phyloP scores from a whole-genome alignment of 2,113 vertebrate species.

The Elgaria multicarinata region DNA sequence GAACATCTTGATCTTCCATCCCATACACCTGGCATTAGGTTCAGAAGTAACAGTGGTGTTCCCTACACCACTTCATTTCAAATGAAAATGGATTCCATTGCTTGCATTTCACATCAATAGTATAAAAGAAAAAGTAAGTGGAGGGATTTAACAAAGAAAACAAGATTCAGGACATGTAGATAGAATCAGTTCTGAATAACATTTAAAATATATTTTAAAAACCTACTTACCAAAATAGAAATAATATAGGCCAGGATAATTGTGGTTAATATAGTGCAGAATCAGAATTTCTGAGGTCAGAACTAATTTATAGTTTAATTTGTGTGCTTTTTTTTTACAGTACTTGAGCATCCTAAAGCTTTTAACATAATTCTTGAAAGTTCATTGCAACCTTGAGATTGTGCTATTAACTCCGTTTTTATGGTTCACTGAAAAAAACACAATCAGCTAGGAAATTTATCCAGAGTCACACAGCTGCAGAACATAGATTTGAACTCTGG shows the following conservation, averaged over 20 bases:
- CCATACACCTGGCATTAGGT: background rate
- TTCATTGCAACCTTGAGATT: background rate
- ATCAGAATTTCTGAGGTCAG: background rate
- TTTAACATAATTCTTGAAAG: background rate
- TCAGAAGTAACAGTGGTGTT: background rate
- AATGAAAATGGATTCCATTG: background rate
- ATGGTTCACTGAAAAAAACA: background rate
- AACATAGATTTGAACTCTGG: background rate
- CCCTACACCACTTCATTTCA: background rate
- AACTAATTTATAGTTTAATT: background rate
- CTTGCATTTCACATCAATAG: background rate
- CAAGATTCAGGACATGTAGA: background rate
- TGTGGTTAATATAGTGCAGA: background rate
- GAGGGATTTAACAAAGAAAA: background rate
- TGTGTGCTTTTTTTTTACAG: background rate
- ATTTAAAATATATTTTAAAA: too few relatives aligned
- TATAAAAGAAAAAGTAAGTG: background rate
- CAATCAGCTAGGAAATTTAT: background rate
- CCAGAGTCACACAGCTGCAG: background rate
- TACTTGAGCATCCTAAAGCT: background rate
- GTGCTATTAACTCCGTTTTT: conserved; percentile 5
- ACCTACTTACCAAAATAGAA: background rate
- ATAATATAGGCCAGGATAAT: background rate
- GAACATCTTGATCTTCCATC: background rate
- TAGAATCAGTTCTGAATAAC: background rate